Conservation (phyloP, 2,113 vertebrate genomes). For the Bubo bubo region DNA sequence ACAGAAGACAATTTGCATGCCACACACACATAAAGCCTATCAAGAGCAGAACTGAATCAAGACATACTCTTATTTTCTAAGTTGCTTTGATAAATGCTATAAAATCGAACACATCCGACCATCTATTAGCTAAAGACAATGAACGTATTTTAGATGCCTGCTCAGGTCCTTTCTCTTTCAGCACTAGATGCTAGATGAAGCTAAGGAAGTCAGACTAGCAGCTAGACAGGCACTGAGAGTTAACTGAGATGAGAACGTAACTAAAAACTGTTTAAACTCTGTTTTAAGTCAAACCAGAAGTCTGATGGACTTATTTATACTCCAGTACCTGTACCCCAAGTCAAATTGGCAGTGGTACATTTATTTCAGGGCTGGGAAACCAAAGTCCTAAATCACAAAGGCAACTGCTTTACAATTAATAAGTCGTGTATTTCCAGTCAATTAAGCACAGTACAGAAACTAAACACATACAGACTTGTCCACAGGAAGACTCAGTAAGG, state of each 20-base stretch:
- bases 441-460: not conserved
- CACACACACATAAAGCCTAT: not conserved
- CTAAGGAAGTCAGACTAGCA: not conserved
- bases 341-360: not conserved
- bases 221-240: not conserved
- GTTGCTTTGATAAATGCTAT: not conserved
- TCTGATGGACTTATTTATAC: not conserved
- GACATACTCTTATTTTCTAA: not conserved
- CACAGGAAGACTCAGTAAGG: not conserved
- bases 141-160: not conserved
- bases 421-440: not conserved
- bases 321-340: not conserved
- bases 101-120: not conserved
- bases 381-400: not conserved
- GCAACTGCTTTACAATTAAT: not conserved
- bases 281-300: not conserved
- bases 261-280: not conserved
- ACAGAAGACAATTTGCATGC: not conserved
- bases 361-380: slow-evolving; percentile 16
- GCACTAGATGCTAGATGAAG: not conserved
- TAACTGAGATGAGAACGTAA: not conserved
- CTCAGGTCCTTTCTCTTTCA: not conserved
- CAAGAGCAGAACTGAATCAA: not conserved
- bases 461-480: not conserved
- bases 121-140: not conserved